These are phyloP conservation scores for Strigamia crassipes DNA, from an alignment of 2,888 invertebrate species.

Conservation along the genomic window DNA sequence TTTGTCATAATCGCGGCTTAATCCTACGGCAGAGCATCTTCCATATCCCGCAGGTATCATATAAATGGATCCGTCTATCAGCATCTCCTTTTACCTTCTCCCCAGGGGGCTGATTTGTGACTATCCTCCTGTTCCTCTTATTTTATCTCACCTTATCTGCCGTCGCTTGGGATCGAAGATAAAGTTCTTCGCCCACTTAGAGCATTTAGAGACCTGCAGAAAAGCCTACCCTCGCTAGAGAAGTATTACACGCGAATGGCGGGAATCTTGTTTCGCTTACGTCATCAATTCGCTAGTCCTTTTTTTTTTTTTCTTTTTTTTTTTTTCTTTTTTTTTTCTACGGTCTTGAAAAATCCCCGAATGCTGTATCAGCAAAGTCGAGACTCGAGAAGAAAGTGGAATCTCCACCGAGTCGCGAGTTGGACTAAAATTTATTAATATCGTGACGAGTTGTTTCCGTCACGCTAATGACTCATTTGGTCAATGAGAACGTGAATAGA, in stretches of 20 bases:
- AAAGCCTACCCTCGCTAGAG: not conserved
- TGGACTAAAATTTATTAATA: slow-evolving; percentile 1
- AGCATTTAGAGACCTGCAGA: slow-evolving; percentile 2
- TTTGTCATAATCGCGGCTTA: not conserved
- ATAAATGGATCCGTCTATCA: slow-evolving; percentile 15
- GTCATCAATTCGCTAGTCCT: not conserved
- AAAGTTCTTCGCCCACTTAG: slow-evolving; percentile 7
- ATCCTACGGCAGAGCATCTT: not conserved
- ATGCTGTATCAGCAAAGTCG: slow-evolving; percentile 13
- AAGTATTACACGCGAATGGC: slow-evolving; percentile 16
- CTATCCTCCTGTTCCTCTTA: slow-evolving; percentile 30
- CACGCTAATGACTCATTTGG: not conserved
- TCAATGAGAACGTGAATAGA: not conserved
- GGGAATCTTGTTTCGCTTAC: slow-evolving; percentile 15
- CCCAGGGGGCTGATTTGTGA: slow-evolving; percentile 15
- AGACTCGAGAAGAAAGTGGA: not conserved
- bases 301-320: not conserved
- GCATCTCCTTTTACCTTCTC: slow-evolving; percentile 22
- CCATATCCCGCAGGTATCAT: slow-evolving; percentile 11
- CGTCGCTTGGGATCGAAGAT: slow-evolving; percentile 27
- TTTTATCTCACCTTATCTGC: slow-evolving; percentile 26
- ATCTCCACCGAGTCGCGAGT: not conserved
- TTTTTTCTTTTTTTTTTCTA: not conserved
- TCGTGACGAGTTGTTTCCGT: not conserved
- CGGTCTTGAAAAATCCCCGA: not conserved